Conservation (phyloP, 2,888 invertebrate species). For the Athalia circularis region DNA sequence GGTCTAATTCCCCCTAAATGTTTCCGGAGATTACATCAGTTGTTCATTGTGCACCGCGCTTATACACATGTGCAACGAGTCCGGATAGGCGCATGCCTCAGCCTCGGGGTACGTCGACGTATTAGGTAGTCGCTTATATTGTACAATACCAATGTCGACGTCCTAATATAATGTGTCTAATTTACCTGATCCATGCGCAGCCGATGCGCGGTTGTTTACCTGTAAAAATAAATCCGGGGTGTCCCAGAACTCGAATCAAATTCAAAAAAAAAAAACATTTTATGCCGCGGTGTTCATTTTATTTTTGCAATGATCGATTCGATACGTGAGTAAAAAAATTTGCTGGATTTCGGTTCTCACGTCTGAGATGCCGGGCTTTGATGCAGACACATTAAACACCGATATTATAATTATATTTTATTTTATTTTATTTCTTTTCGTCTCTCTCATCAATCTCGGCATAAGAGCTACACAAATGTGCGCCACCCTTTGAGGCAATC, state of each 20-base stretch:
- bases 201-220: not conserved
- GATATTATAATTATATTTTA: no score
- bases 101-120: not conserved
- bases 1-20: constrained; percentile 73
- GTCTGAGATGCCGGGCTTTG: not conserved
- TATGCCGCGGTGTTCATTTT: no score
- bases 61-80: constrained; percentile 33
- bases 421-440: not conserved
- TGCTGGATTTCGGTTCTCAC: not conserved
- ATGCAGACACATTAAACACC: no score
- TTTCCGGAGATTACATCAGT: constrained; percentile 73
- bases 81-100: constrained; percentile 19
- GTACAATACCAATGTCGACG: not conserved
- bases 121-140: not conserved
- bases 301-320: not conserved
- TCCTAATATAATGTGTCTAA: not conserved
- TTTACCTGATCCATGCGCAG: not conserved
- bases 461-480: not conserved
- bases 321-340: not conserved
- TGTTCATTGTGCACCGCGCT: constrained; percentile 64
- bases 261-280: not conserved
- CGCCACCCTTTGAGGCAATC: not conserved
- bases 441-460: not conserved
- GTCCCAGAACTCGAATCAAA: not conserved
- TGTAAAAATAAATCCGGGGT: not conserved